Percentiles rank a stretch among this genome's conserved stretches.
These are phyloP conservation scores for Yponomeuta malinellus DNA, from an alignment of 2,888 invertebrate species.

Conservation along the genomic window DNA sequence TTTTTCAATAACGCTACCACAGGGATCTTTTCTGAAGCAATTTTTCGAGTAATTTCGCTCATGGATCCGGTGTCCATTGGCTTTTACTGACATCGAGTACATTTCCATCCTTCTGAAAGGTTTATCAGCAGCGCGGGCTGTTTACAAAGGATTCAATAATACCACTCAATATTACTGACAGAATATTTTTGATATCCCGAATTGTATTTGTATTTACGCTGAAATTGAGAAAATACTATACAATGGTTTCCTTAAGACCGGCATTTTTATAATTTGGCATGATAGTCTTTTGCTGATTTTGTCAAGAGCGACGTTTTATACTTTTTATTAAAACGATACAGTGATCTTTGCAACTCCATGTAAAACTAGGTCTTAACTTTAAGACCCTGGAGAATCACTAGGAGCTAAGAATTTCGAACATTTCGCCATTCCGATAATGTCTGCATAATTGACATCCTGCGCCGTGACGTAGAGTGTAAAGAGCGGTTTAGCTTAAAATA, in stretches of 20 bases:
- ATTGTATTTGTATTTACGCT: background rate
- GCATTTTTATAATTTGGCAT: background rate
- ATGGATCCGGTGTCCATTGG: conserved; percentile 41
- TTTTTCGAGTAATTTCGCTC: conserved; percentile 65
- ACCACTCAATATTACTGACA: conserved; percentile 30
- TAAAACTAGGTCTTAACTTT: too few relatives aligned
- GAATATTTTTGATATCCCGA: conserved; percentile 31
- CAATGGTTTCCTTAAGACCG: background rate
- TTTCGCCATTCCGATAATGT: background rate
- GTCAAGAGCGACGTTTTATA: too few relatives aligned
- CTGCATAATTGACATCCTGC: background rate
- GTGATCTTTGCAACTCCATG: too few relatives aligned
- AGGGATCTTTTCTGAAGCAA: conserved; percentile 50
- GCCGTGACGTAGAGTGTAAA: background rate
- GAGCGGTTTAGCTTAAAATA: conserved; percentile 1
- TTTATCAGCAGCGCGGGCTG: conserved; percentile 33
- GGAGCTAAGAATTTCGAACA: too few relatives aligned
- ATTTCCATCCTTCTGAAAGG: conserved; percentile 37
- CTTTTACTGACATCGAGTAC: conserved; percentile 33
- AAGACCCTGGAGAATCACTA: too few relatives aligned
- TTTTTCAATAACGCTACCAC: conserved; percentile 70
- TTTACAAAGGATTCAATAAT: conserved; percentile 22
- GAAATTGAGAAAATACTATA: background rate
- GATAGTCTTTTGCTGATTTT: too few relatives aligned
- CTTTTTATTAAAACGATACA: too few relatives aligned